phyloP scores from a whole-genome alignment of 2,888 invertebrate species.

The Operophtera brumata region DNA sequence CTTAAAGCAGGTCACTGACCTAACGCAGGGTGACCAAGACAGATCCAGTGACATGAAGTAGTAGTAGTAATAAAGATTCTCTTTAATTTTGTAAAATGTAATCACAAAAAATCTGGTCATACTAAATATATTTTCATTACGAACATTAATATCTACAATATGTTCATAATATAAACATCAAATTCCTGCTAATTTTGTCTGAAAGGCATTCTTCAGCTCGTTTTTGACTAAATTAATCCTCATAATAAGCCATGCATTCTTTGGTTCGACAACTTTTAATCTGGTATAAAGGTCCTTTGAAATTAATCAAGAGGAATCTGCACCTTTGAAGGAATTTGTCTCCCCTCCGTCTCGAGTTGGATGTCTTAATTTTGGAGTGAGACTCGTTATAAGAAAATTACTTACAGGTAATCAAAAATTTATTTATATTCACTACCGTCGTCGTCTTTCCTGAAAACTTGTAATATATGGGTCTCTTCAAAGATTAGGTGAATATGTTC shows the following conservation, averaged over 20 bases:
- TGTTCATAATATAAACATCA: not conserved
- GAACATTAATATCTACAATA: not conserved
- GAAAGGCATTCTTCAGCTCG: slow-evolving; percentile 42
- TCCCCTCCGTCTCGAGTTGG: slow-evolving; percentile 10
- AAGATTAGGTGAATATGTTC: no score
- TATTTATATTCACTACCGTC: not conserved
- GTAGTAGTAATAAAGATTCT: no score
- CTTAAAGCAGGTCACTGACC: no score
- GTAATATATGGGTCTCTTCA: no score
- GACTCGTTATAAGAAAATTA: not conserved
- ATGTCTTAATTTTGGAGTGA: slow-evolving; percentile 3
- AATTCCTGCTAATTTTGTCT: slow-evolving; percentile 9
- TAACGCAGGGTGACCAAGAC: no score
- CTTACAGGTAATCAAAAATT: not conserved
- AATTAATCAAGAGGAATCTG: slow-evolving; percentile 42
- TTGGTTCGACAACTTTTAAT: slow-evolving; percentile 62
- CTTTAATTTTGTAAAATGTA: no score
- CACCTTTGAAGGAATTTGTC: slow-evolving; percentile 25
- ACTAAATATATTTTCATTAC: not conserved
- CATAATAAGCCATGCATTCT: slow-evolving; percentile 61
- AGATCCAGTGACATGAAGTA: no score
- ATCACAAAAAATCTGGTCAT: no score
- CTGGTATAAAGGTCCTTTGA: slow-evolving; percentile 45
- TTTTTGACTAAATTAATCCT: slow-evolving; percentile 53
- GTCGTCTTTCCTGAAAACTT: no score